These are phyloP conservation scores for Fulmarus glacialis DNA, from an alignment of 2,113 vertebrate species.

Conservation along the genomic window DNA sequence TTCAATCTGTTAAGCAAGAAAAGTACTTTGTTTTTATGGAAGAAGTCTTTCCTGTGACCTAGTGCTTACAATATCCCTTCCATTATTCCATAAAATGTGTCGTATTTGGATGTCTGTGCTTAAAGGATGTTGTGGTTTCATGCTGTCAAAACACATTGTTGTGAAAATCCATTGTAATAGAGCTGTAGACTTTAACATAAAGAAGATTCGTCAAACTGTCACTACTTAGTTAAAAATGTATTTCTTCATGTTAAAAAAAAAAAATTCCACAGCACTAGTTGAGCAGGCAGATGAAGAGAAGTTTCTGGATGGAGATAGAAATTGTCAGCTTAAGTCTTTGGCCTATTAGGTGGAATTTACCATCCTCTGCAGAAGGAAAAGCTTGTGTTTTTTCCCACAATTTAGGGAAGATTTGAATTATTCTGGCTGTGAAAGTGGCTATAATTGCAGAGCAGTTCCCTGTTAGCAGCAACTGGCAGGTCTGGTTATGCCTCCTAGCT, in stretches of 20 bases:
- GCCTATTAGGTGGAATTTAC: background rate
- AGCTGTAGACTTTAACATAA: background rate
- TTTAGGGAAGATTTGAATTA: background rate
- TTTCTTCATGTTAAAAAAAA: background rate
- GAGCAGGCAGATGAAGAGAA: background rate
- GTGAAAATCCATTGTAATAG: background rate
- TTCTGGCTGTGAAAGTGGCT: background rate
- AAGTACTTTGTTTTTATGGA: background rate
- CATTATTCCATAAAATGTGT: background rate
- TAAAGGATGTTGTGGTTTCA: background rate
- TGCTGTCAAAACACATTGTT: background rate
- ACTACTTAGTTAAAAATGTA: background rate
- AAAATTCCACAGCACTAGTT: background rate
- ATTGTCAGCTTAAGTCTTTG: background rate
- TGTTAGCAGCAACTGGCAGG: constrained; percentile 13
- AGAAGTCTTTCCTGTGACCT: background rate
- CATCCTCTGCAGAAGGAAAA: background rate
- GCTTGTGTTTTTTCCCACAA: background rate
- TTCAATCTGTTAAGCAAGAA: background rate
- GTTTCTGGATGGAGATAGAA: constrained; percentile 1
- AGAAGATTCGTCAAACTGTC: background rate
- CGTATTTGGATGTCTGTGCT: background rate
- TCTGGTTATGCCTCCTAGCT: constrained; percentile 36
- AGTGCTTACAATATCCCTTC: background rate
- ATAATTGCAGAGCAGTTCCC: constrained; percentile 1